These are phyloP conservation scores for Botia almorhae DNA, from an alignment of 2,797 vertebrate genomes.

Conservation along the genomic window DNA sequence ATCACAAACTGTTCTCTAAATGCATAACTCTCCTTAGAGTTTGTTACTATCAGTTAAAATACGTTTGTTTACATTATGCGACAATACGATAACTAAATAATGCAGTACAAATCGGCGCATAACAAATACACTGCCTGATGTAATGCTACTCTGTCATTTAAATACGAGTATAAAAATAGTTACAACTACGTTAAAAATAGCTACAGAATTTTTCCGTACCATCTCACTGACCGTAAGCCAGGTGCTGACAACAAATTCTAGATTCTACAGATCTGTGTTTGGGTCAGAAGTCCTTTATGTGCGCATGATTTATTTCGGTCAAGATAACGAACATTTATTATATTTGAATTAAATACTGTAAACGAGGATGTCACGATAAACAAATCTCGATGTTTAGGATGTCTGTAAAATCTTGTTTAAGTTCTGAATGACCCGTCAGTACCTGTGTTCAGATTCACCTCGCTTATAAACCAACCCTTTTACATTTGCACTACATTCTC, in stretches of 20 bases:
- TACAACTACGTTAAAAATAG: slow-evolving; percentile 25
- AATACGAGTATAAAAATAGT: slow-evolving; percentile 79
- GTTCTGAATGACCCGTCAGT: no score
- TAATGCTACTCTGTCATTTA: slow-evolving; percentile 53
- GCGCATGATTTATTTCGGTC: neutral
- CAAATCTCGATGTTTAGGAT: neutral
- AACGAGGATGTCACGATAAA: no score
- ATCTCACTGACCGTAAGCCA: slow-evolving; percentile 11
- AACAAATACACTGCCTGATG: slow-evolving; percentile 31
- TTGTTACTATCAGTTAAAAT: slow-evolving; percentile 27
- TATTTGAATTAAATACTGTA: no score
- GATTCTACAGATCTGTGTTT: neutral
- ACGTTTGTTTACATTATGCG: slow-evolving; percentile 14
- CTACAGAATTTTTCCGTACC: slow-evolving; percentile 46
- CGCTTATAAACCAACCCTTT: no score
- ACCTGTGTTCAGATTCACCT: no score
- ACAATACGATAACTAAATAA: slow-evolving; percentile 17
- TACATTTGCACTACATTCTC: no score
- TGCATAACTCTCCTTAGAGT: neutral
- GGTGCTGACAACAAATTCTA: neutral
- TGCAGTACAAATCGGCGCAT: slow-evolving; percentile 27
- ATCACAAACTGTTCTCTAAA: neutral
- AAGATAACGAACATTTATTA: no score
- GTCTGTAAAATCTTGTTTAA: no score
- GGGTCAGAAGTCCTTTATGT: no score